Evolutionary conservation across 2,797 vertebrate genomes (phyloP).

Genomic region (Aselliscus stoliczkanus): DNA sequence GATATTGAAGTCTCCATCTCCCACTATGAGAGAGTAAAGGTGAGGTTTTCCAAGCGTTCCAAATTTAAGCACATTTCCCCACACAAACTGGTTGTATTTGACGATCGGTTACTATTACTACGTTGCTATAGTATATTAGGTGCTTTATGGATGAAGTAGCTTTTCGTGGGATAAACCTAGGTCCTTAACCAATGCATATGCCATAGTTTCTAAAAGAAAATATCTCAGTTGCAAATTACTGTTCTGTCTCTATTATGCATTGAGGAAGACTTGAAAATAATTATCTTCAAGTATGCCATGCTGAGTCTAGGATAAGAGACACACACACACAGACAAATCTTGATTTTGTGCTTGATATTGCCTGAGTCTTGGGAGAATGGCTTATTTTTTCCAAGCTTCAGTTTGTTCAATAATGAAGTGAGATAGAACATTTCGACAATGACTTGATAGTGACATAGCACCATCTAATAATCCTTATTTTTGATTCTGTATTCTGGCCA

Average conservation of each 20-base stretch:
- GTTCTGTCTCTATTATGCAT: background rate
- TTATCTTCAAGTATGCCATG: background rate
- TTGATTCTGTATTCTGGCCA: background rate
- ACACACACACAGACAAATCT: background rate
- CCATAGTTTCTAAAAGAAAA: background rate
- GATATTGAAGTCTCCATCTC: background rate
- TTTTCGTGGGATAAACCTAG: background rate
- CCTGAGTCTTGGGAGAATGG: background rate
- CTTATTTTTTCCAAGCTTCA: background rate
- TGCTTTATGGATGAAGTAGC: background rate
- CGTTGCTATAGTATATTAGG: background rate
- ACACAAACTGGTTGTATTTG: background rate
- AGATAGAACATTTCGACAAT: background rate
- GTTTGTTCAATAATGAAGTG: background rate
- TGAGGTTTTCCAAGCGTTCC: background rate
- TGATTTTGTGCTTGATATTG: background rate
- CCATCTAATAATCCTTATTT: background rate
- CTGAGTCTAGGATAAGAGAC: background rate
- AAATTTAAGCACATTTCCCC: background rate
- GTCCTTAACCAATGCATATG: background rate
- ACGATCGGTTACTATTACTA: background rate
- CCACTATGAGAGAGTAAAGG: accelerated
- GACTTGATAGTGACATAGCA: background rate
- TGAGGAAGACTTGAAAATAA: background rate
- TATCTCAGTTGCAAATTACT: background rate